Percentiles rank a stretch among this genome's conserved stretches.
Conservation (phyloP, 2,888 invertebrate species). For the Hypsopygia costalis region DNA sequence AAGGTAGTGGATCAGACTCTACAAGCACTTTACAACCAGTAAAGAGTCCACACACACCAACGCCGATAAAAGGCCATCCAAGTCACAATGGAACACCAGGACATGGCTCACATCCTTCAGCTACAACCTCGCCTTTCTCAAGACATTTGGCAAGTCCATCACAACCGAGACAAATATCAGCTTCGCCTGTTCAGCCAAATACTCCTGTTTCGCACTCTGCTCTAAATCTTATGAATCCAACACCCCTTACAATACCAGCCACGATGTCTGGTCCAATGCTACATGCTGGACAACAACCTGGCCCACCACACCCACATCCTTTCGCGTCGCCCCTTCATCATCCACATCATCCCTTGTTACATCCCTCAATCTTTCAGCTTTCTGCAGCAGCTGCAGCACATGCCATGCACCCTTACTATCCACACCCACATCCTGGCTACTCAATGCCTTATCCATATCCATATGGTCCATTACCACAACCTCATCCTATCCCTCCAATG, state of each 20-base stretch:
- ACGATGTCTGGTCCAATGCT: slow-evolving; percentile 85
- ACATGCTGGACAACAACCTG: slow-evolving; percentile 88
- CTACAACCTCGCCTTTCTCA: slow-evolving; percentile 74
- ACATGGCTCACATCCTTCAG: slow-evolving; percentile 60
- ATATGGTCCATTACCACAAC: slow-evolving; percentile 86
- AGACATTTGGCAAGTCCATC: slow-evolving; percentile 73
- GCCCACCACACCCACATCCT: slow-evolving; percentile 84
- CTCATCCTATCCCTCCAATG: slow-evolving; percentile 87
- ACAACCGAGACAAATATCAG: slow-evolving; percentile 70
- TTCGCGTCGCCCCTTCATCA: slow-evolving; percentile 86
- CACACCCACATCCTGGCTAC: slow-evolving; percentile 85
- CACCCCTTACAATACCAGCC: slow-evolving; percentile 81
- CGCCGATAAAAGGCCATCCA: slow-evolving; percentile 74
- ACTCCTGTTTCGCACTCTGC: slow-evolving; percentile 82
- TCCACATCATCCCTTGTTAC: slow-evolving; percentile 86
- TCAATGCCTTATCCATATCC: slow-evolving; percentile 87
- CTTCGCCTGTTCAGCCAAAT: slow-evolving; percentile 67
- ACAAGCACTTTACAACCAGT: slow-evolving; percentile 78
- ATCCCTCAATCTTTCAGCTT: slow-evolving; percentile 81
- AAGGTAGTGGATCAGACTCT: slow-evolving; percentile 63
- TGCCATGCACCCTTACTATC: slow-evolving; percentile 86
- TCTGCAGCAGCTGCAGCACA: slow-evolving; percentile 83
- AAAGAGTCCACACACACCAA: slow-evolving; percentile 75
- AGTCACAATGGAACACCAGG: slow-evolving; percentile 59
- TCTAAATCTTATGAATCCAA: slow-evolving; percentile 81